Evolutionary conservation across 2,113 vertebrate genomes (phyloP), one percentile per base, ranked within the genome.

Genomic region (Mastomys natalensis): DNA sequence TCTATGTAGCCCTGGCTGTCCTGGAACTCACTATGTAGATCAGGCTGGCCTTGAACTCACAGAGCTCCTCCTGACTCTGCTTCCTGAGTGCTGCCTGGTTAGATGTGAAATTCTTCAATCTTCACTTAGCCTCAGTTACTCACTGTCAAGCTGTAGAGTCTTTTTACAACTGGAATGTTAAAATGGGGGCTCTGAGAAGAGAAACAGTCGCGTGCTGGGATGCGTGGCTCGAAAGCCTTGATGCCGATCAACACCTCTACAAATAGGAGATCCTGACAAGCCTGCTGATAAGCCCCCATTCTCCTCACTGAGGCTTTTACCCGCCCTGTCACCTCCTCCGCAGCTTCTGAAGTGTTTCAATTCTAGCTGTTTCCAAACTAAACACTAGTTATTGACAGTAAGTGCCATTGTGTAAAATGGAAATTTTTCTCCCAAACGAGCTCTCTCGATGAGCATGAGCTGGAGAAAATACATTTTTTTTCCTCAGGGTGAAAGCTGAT

Each of bases 401-500:
- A 80, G 31, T 87, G 72, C 74, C 82, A 16, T 86, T 73, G 55
- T 40, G 43, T 73, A 19, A 87, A 92, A 84, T 88, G 85, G 73
- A 86, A 93, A 89, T 15, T 90, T 93, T 95, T 85, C 81, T 9
- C 96, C 62, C 22, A 94, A 64, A 92, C 45, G 48, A 94, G 72
- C 22, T 55, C 97, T 97, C 97, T 81, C 82, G 76, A 29, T 89
- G 58, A 85, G 31, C 66, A 6, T 17, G 4, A 53, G 91, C 31
- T 78, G 95, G 96, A 96, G 13, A 3, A 19, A 95, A 11, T 90
- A 1, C 62, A 31, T 72, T 95, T 77, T 95, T 77, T 95, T 96
- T 76, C 70, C 80, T 93, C 10, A 68, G 66, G 7, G 73, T 55
- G 68, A 70, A 95, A 94, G 81, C 29, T 95, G 3, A 62, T 24